A percentile compares a stretch with the other conserved stretches of the same genome.
These are phyloP conservation scores for Drosophila buzzatii DNA, from an alignment of 2,888 invertebrate species.

Conservation along the genomic window DNA sequence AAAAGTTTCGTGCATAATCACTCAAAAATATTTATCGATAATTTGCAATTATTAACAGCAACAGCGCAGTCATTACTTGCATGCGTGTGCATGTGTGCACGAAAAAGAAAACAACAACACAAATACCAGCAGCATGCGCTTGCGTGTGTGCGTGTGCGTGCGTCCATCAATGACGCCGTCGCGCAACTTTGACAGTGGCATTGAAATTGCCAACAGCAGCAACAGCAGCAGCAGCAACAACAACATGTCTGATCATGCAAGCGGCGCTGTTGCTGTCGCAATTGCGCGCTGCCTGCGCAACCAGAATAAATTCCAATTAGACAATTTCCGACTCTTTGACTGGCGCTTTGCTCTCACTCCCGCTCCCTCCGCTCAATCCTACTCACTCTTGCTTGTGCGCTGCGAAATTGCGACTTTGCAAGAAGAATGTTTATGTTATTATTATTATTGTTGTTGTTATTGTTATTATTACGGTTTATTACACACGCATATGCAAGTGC, in stretches of 20 bases:
- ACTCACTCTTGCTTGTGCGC: neutral
- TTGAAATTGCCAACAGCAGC: constrained; percentile 55
- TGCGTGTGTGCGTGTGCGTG: constrained; percentile 10
- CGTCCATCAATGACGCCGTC: constrained; percentile 49
- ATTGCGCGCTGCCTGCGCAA: constrained; percentile 21
- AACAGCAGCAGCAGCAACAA: constrained; percentile 3
- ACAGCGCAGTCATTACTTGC: neutral
- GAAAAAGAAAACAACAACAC: neutral
- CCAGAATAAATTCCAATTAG: constrained; percentile 55
- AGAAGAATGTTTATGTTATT: constrained; percentile 41
- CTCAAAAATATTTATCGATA: constrained; percentile 20
- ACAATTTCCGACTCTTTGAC: constrained; percentile 46
- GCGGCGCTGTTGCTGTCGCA: constrained; percentile 22
- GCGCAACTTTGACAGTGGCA: constrained; percentile 69
- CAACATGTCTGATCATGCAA: constrained; percentile 33
- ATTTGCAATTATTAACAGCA: constrained; percentile 7
- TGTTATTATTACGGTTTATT: constrained; percentile 32
- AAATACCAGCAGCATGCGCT: constrained; percentile 10
- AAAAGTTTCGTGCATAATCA: neutral
- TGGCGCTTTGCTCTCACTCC: neutral
- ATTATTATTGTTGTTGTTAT: constrained; percentile 34
- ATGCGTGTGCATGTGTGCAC: constrained; percentile 11
- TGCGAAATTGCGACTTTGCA: constrained; percentile 42
- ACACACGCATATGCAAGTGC: constrained; percentile 4
- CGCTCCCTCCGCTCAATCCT: neutral